Percentiles rank a stretch among this genome's conserved stretches.
Evolutionary conservation across 1,140 invertebrate species (phyloP).

Genomic region (Drosophila grimshawi): DNA sequence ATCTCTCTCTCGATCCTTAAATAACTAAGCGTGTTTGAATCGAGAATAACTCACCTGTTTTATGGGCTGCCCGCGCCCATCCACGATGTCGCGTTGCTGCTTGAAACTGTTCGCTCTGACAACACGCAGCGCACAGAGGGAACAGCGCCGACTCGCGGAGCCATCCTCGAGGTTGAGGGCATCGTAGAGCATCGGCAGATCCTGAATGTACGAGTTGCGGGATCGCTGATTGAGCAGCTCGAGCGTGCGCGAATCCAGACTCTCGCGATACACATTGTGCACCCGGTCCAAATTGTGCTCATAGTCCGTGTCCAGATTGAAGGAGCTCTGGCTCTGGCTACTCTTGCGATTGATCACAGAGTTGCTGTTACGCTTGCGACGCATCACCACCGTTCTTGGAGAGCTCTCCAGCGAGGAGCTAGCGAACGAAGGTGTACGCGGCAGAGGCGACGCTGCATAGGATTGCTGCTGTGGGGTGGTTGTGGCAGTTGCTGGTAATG

Average conservation of each 20-base stretch:
- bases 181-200: conserved; percentile 65
- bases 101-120: conserved; percentile 53
- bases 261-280: conserved; percentile 80
- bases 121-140: conserved; percentile 35
- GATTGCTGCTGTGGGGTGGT: conserved; percentile 16
- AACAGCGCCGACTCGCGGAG: conserved; percentile 39
- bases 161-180: conserved; percentile 74
- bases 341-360: conserved; percentile 46
- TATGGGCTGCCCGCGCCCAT: conserved; percentile 60
- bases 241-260: conserved; percentile 78
- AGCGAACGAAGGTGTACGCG: conserved; percentile 40
- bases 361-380: conserved; percentile 57
- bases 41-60: conserved; percentile 56
- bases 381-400: conserved; percentile 51
- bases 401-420: conserved; percentile 46
- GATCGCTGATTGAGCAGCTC: conserved; percentile 70
- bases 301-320: conserved; percentile 68
- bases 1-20: too few species aligned
- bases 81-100: conserved; percentile 63
- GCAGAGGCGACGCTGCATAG: conserved; percentile 8
- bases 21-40: neutral
- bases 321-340: conserved; percentile 58
- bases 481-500: conserved; percentile 42
- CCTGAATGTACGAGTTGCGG: conserved; percentile 74
- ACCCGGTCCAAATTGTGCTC: conserved; percentile 75